phyloP scores from a whole-genome alignment of 2,888 invertebrate genomes.

The Heterodera filipjevi region DNA sequence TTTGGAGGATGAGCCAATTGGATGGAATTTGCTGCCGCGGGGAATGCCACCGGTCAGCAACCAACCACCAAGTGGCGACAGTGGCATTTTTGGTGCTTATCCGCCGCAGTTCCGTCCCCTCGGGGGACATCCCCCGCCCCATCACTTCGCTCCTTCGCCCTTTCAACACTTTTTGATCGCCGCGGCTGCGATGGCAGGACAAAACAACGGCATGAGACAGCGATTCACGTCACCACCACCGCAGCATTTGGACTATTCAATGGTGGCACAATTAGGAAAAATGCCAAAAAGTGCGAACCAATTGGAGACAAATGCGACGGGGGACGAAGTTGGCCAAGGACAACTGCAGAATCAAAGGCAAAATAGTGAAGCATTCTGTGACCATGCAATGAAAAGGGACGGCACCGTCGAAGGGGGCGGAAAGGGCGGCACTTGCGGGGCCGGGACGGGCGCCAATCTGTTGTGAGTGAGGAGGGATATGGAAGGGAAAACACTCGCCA shows the following conservation, averaged over 20 bases:
- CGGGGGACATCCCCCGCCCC: not conserved
- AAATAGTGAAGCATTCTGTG: not conserved
- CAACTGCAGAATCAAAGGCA: not conserved
- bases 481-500: no score
- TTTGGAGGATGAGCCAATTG: not conserved
- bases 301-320: not conserved
- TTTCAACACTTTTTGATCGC: slow-evolving; percentile 5
- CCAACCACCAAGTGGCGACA: not conserved
- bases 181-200: not conserved
- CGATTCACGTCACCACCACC: not conserved
- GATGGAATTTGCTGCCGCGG: not conserved
- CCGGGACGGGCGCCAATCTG: not conserved
- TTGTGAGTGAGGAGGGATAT: not conserved
- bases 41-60: not conserved
- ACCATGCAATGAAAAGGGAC: not conserved
- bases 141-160: not conserved
- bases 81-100: not conserved
- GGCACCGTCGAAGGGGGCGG: not conserved
- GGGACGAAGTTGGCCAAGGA: not conserved
- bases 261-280: not conserved
- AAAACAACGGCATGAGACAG: not conserved
- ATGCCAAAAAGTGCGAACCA: not conserved
- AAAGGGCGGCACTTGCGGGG: not conserved
- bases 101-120: not conserved
- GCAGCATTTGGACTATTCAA: not conserved